Conservation (phyloP, 2,888 invertebrate genomes). For the Dioctria rufipes region DNA sequence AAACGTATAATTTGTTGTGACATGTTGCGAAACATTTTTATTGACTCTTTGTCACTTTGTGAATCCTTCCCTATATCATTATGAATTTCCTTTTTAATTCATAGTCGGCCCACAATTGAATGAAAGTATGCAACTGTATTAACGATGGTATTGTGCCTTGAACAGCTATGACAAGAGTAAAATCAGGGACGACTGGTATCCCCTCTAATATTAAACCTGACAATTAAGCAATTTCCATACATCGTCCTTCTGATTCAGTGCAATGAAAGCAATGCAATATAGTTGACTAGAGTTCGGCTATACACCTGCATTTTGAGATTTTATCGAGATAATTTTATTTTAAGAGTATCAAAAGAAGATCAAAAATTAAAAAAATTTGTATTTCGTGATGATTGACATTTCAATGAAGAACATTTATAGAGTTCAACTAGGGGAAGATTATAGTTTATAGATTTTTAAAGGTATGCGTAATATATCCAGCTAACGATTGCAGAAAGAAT, state of each 20-base stretch:
- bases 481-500: no score
- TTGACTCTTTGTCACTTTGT: constrained; percentile 15
- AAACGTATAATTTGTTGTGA: constrained; percentile 44
- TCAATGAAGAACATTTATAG: no score
- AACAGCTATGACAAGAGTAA: neutral
- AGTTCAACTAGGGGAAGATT: no score
- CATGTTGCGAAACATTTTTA: constrained; percentile 40
- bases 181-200: neutral
- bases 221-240: constrained; percentile 19
- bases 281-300: neutral
- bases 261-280: neutral
- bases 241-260: neutral
- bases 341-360: neutral
- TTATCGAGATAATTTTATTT: neutral
- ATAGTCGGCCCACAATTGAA: constrained; percentile 6
- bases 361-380: no score
- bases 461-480: no score
- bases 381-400: no score
- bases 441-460: no score
- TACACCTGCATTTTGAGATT: constrained; percentile 28
- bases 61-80: constrained; percentile 3
- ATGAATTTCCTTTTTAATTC: constrained; percentile 25
- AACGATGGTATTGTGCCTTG: neutral
- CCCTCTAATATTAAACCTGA: neutral
- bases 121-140: neutral